These are phyloP conservation scores for Odontophorus gujanensis DNA, from an alignment of 2,113 vertebrate genomes.

Conservation along the genomic window DNA sequence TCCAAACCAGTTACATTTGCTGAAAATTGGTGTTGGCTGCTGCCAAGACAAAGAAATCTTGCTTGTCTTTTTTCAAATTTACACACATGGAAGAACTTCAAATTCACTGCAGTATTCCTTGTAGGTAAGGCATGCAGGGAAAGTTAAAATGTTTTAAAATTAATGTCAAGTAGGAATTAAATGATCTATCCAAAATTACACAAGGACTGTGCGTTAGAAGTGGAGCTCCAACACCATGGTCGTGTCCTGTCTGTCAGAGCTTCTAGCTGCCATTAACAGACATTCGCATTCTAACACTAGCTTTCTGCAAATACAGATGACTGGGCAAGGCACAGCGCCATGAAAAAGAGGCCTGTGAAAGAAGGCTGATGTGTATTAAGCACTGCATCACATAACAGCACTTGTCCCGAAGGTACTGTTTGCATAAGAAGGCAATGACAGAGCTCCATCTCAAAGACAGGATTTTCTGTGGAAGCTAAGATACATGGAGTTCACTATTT, in stretches of 20 bases:
- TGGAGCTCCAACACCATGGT: background rate
- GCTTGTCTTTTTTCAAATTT: background rate
- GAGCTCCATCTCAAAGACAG: background rate
- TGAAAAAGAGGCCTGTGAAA: background rate
- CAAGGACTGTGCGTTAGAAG: background rate
- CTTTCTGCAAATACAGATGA: background rate
- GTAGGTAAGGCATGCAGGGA: background rate
- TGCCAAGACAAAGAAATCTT: background rate
- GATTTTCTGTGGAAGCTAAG: background rate
- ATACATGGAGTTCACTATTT: slow-evolving; percentile 4
- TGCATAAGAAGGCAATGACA: background rate
- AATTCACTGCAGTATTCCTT: background rate
- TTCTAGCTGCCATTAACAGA: background rate
- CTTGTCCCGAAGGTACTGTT: slow-evolving; percentile 3
- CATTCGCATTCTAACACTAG: background rate
- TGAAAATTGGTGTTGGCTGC: background rate
- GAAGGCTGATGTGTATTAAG: background rate
- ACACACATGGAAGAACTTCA: background rate
- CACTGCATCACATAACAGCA: background rate
- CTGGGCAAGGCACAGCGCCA: background rate
- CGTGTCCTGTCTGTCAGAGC: background rate
- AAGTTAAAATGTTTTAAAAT: background rate
- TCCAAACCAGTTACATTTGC: background rate
- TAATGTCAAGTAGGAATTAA: background rate
- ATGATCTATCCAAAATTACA: background rate